Percentiles rank a stretch among this genome's conserved stretches.
Evolutionary conservation across 2,797 vertebrate species (phyloP).

Genomic region (Falco berigora): DNA sequence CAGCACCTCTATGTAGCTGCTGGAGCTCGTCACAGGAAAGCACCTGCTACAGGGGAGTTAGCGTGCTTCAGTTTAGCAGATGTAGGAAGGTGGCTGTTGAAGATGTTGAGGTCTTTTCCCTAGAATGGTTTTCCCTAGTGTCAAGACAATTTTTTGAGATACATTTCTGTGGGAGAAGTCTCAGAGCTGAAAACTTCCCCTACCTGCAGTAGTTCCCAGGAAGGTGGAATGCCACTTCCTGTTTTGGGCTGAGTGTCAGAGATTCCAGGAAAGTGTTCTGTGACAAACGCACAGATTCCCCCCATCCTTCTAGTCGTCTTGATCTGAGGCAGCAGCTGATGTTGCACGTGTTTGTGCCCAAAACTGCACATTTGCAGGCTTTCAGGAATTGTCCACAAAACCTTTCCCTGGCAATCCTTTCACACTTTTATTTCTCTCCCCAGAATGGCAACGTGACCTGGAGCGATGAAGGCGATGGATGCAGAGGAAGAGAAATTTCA

Average conservation of each 20-base stretch:
- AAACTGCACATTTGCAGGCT: accelerated
- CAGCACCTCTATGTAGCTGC: not conserved
- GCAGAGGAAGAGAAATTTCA: slow-evolving; percentile 87
- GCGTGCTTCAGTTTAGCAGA: not conserved
- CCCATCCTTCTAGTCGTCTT: accelerated
- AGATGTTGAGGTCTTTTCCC: not conserved
- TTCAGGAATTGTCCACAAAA: not conserved
- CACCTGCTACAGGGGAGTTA: not conserved
- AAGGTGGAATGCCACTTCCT: not conserved
- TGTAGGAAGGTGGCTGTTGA: not conserved
- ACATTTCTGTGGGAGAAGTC: not conserved
- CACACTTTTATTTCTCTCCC: not conserved
- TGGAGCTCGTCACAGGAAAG: not conserved
- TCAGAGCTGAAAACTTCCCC: not conserved
- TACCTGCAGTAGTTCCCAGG: not conserved
- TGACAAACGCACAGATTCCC: no score
- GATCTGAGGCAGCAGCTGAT: not conserved
- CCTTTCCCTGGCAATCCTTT: not conserved
- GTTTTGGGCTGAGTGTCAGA: not conserved
- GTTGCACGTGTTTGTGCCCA: accelerated
- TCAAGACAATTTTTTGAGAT: not conserved
- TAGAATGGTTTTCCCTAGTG: not conserved
- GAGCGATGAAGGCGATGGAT: slow-evolving; percentile 85
- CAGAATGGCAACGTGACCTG: slow-evolving; percentile 83
- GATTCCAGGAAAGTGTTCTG: not conserved